Base-by-base conservation (phyloP, 2,113 vertebrate genomes). In the Heptranchias perlo region DNA sequence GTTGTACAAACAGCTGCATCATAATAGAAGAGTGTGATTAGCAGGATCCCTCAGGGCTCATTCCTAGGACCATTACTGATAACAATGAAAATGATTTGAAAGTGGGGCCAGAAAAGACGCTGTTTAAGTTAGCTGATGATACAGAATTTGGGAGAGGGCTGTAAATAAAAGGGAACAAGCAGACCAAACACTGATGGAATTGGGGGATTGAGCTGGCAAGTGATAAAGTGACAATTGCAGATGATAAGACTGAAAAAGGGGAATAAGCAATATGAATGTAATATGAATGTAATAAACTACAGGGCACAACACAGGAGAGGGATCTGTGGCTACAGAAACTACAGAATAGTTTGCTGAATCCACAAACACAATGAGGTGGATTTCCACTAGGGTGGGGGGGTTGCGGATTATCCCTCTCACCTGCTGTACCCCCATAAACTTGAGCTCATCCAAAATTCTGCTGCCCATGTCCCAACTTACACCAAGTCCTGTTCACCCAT, bases 1-100 rank as follows among this genome's bases (percentile, higher is more conserved):
- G 78, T 82, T 82, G 78, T 82, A 82, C n/a, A 82, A 82, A 82
- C 39, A 44, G 4, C 78, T 82, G 78, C 78, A 82, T 82, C 78
- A 23, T 82, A 44, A 82, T 82, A 82, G 78, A 82, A 21, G 78
- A 82, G 39, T 21, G 39, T 82, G 78, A 44, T 82, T 82, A 82
- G 78, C 78, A 82, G 14, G 4, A 44, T 44, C 39, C 39, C 39
- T 6, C 39, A 44, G 78, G 78, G 78, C 39, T 82, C 78, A 82
- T 44, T 82, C 39, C 39, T 21, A 21, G n/a, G 16, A 16, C 14
- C n/a, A 21, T 44, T 82, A 21, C 78, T 82, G 78, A 82, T 82
- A 82, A 82, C 39, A 82, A 16, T 16, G 21, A 4, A 44, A 82
- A 44, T 82, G 16, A 44, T 82, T 44, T 82, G 78, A 82, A 82